Percentiles rank a stretch among this genome's conserved stretches.
These are phyloP conservation scores for Stegastes partitus DNA, from an alignment of 2,113 vertebrate species.

Conservation along the genomic window DNA sequence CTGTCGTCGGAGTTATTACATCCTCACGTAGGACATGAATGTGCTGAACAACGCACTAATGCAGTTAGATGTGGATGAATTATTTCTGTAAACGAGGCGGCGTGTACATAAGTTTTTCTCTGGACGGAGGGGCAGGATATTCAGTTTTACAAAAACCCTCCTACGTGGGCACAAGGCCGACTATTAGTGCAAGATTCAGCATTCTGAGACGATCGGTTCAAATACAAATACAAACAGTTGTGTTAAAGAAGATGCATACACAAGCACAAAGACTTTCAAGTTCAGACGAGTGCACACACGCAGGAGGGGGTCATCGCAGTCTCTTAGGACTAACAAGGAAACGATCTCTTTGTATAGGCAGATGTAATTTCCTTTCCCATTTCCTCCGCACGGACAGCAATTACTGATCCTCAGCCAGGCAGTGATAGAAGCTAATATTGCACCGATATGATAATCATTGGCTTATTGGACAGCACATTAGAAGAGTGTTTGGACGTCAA, in stretches of 20 bases:
- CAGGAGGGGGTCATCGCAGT: constrained; percentile 60
- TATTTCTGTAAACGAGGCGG: too few species aligned
- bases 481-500: constrained; percentile 67
- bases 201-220: constrained; percentile 26
- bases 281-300: constrained; percentile 38
- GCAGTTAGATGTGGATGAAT: too few species aligned
- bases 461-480: constrained; percentile 76
- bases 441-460: constrained; percentile 77
- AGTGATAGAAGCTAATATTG: constrained; percentile 77
- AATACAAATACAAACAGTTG: constrained; percentile 32
- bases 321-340: constrained; percentile 75
- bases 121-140: too few species aligned
- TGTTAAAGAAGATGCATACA: not conserved
- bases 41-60: too few species aligned
- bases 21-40: too few species aligned
- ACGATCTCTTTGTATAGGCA: constrained; percentile 71
- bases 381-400: constrained; percentile 76
- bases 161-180: too few species aligned
- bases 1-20: too few species aligned
- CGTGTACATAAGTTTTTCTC: too few species aligned
- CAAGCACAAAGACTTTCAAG: constrained; percentile 22
- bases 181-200: constrained; percentile 39
- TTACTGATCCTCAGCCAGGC: constrained; percentile 76
- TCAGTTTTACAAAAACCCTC: too few species aligned
- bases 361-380: constrained; percentile 82